Evolutionary conservation across 2,113 vertebrate genomes (phyloP).

Genomic region (Lucifuga dentata): DNA sequence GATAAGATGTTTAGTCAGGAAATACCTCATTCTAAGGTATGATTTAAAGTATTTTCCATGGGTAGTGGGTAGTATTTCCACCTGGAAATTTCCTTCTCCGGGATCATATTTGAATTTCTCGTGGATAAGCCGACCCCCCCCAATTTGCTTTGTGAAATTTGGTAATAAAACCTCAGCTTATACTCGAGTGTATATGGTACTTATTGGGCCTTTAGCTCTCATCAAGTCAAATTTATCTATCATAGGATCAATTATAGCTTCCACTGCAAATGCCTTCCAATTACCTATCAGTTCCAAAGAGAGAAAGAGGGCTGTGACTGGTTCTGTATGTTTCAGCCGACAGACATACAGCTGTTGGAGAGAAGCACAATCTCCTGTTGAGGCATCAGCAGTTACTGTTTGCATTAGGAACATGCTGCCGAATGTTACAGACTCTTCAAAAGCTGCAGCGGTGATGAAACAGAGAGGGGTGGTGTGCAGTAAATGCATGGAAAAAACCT

Average conservation of each 20-base stretch:
- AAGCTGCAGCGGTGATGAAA: slow-evolving; percentile 8
- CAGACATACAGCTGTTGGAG: slow-evolving; percentile 44
- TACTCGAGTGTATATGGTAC: too few relatives aligned
- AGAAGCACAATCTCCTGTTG: slow-evolving; percentile 32
- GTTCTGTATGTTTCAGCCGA: slow-evolving; percentile 31
- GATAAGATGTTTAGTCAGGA: too few relatives aligned
- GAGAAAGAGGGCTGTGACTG: slow-evolving; percentile 34
- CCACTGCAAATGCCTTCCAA: slow-evolving; percentile 12
- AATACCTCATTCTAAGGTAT: too few relatives aligned
- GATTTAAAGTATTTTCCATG: too few relatives aligned
- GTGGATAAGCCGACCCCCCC: too few relatives aligned
- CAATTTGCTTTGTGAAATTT: too few relatives aligned
- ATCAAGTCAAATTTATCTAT: too few relatives aligned
- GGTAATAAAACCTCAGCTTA: too few relatives aligned
- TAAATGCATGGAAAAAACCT: slow-evolving; percentile 25
- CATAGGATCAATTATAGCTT: slow-evolving; percentile 8
- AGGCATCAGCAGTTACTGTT: slow-evolving; percentile 47
- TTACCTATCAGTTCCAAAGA: slow-evolving; percentile 41
- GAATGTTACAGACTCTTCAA: slow-evolving; percentile 48
- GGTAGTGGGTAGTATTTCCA: too few relatives aligned
- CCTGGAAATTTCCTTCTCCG: too few relatives aligned
- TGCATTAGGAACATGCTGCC: slow-evolving; percentile 36
- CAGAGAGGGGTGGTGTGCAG: slow-evolving; percentile 35
- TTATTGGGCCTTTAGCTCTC: too few relatives aligned
- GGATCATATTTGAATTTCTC: too few relatives aligned